Conservation (phyloP, 2,113 vertebrate species). For the Caloenas nicobarica region DNA sequence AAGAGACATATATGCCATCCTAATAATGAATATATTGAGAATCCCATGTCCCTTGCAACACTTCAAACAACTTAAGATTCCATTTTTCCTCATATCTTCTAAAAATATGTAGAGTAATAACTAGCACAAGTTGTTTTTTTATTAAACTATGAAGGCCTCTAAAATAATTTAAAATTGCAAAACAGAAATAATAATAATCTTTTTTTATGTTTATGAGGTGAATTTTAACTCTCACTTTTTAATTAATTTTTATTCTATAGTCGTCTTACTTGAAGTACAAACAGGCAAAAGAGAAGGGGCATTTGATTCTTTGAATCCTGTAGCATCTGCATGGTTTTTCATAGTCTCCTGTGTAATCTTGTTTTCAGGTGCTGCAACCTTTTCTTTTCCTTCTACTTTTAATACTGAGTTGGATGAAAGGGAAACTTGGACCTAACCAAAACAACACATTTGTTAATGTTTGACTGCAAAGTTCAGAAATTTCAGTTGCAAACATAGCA, state of each 20-base stretch:
- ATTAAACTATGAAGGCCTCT: not conserved
- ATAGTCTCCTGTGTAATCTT: slow-evolving; percentile 56
- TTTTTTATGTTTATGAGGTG: not conserved
- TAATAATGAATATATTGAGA: not conserved
- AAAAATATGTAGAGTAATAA: not conserved
- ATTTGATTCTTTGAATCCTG: slow-evolving; percentile 68
- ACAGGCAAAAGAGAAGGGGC: slow-evolving; percentile 63
- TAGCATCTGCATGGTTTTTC: slow-evolving; percentile 65
- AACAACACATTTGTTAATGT: slow-evolving; percentile 18
- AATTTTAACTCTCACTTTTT: not conserved
- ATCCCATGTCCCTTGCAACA: not conserved
- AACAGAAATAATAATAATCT: not conserved
- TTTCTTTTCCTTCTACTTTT: slow-evolving; percentile 68
- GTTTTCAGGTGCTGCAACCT: slow-evolving; percentile 70
- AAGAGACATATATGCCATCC: not conserved
- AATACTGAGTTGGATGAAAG: slow-evolving; percentile 35
- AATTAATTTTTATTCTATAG: slow-evolving; percentile 1
- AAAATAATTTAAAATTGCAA: not conserved
- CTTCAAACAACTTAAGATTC: not conserved
- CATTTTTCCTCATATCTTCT: not conserved
- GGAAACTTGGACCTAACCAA: slow-evolving; percentile 67
- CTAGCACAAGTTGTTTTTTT: not conserved
- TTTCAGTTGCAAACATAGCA: not conserved
- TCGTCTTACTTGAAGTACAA: slow-evolving; percentile 70
- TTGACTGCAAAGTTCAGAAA: not conserved